Conservation (phyloP, 2,888 invertebrate genomes). For the Lamellibrachia satsuma region DNA sequence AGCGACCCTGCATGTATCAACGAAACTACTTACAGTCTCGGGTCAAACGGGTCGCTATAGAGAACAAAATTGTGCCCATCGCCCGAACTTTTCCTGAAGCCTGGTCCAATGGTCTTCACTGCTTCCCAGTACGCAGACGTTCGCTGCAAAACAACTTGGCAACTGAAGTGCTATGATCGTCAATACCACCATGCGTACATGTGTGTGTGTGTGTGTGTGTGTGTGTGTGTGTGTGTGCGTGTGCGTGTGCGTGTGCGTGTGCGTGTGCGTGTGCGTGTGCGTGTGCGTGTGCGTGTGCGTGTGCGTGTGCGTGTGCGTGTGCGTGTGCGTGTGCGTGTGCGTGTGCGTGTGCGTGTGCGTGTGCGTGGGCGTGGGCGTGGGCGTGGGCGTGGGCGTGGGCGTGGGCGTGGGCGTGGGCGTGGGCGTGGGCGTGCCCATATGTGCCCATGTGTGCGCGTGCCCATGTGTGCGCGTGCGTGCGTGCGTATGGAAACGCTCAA, state of each 20-base stretch:
- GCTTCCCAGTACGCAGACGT: neutral
- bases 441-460: too few relatives aligned
- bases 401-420: too few relatives aligned
- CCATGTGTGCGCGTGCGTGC: too few relatives aligned
- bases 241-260: neutral
- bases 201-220: neutral
- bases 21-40: slow-evolving; percentile 17
- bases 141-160: neutral
- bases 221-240: neutral
- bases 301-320: too few relatives aligned
- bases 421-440: too few relatives aligned
- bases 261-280: too few relatives aligned
- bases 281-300: too few relatives aligned
- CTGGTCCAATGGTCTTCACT: neutral
- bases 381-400: too few relatives aligned
- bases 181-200: too few relatives aligned
- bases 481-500: too few relatives aligned
- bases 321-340: neutral
- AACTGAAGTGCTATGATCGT: neutral
- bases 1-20: neutral
- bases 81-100: slow-evolving; percentile 10
- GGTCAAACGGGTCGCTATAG: slow-evolving; percentile 4
- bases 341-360: neutral
- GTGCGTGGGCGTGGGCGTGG: neutral
- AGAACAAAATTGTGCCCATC: slow-evolving; percentile 10